phyloP scores from a whole-genome alignment of 1,140 invertebrate species.

The Cyclargus thomasi region DNA sequence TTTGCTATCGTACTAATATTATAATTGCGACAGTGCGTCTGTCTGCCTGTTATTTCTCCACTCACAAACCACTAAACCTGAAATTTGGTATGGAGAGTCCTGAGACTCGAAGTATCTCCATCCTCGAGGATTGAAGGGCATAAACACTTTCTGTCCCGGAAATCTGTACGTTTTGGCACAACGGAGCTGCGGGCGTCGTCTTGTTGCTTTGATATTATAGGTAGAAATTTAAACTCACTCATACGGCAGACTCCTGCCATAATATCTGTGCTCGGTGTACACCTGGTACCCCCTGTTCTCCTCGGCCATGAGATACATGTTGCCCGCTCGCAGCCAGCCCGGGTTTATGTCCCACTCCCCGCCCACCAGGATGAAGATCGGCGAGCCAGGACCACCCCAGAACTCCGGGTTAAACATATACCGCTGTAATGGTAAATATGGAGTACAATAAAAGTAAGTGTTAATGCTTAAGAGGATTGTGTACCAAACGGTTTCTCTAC shows the following conservation, averaged over 20 bases:
- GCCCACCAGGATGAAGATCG: conserved; percentile 79
- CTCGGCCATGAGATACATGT: conserved; percentile 78
- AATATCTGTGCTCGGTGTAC: conserved; percentile 89
- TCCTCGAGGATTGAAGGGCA: too few relatives aligned
- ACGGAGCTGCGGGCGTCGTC: too few relatives aligned
- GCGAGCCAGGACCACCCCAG: conserved; percentile 68
- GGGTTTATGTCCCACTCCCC: conserved; percentile 79
- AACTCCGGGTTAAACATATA: conserved; percentile 81
- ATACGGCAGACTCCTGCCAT: conserved; percentile 85
- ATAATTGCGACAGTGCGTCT: too few relatives aligned
- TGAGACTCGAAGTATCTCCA: background rate
- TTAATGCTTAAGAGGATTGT: too few relatives aligned
- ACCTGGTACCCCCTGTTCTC: conserved; percentile 79
- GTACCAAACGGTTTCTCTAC: too few relatives aligned
- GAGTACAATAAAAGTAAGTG: too few relatives aligned
- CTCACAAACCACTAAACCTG: too few relatives aligned
- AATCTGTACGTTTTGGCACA: too few relatives aligned
- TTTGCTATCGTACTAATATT: too few relatives aligned
- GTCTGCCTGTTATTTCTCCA: too few relatives aligned
- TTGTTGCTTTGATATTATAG: background rate
- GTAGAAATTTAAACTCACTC: conserved; percentile 66
- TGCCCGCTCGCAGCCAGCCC: conserved; percentile 72
- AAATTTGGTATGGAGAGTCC: too few relatives aligned
- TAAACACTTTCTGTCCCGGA: too few relatives aligned
- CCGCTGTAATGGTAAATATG: conserved; percentile 61